Base-by-base conservation (phyloP, 1,140 invertebrate genomes). In the Mamestra configurata region DNA sequence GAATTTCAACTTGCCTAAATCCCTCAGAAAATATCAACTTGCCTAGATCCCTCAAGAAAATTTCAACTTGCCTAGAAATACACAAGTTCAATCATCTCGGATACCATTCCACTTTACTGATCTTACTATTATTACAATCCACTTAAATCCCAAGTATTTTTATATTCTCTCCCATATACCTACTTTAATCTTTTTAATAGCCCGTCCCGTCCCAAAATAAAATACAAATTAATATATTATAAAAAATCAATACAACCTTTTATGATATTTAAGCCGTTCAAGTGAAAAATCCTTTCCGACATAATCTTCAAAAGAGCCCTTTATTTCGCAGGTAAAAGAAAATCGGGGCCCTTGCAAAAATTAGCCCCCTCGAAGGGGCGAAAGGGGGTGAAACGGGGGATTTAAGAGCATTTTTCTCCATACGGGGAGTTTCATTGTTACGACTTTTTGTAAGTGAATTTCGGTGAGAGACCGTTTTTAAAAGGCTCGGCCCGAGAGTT, bases 371-470 rank as follows among this genome's bases (percentile, higher is more conserved):
- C 51, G 18, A 49, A 43, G 81, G 61, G 40, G 70, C 10, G 82
- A 61, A 24, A 49, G 61, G 81, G 61, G 37, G 76, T 13, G 24
- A 77, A 80, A 80, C 15, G 75, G 78, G 82, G 79, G 77, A 31
- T 75, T 72, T 82, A 86, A 86, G 88, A 64, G 73, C 55, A 76
- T 89, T 90, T 91, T 90, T 89, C 84, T 84, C 84, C 83, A 79
- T 81, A 64, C 20, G 55, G 79, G 81, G 84, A 66, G 82, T 83
- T 85, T 79, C 83, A 90, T 89, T 90, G 90, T 90, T 75, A 59
- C 83, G 82, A 88, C 85, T 90, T 90, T 91, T 90, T 90, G 86
- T 88, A 90, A 90, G 89, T 90, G 88, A 88, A 90, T 92, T 90
- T 89, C 46, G 86, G 77, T 82, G 84, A 92, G 89, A 37, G 31